Conservation (phyloP, 2,888 invertebrate species). For the Platycheirus albimanus region DNA sequence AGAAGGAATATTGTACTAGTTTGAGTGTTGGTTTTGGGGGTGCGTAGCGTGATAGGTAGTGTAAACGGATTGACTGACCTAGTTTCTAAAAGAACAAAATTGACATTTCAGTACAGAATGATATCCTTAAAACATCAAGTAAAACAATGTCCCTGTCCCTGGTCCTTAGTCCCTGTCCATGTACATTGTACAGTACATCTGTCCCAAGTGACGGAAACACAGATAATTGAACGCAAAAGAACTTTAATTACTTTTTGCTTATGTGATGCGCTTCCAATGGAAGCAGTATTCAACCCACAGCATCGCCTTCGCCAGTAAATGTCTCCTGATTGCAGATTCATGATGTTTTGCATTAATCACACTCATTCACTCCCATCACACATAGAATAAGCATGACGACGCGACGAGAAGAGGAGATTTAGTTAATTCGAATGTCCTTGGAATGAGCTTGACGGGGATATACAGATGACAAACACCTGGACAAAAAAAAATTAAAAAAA, state of each 20-base stretch:
- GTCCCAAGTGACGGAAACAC: constrained; percentile 49
- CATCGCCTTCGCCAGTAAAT: constrained; percentile 27
- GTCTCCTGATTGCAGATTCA: constrained; percentile 63
- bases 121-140: constrained; percentile 7
- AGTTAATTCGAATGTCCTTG: constrained; percentile 53
- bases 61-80: constrained; percentile 6
- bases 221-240: constrained; percentile 59
- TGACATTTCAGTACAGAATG: neutral
- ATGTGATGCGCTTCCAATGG: constrained; percentile 25
- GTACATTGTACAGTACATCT: neutral
- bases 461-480: constrained; percentile 20
- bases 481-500: too few relatives aligned
- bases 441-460: constrained; percentile 34
- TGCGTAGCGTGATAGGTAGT: constrained; percentile 9
- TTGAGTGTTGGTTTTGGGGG: neutral
- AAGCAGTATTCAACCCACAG: neutral
- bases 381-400: neutral
- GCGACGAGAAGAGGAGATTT: constrained; percentile 18
- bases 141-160: too few relatives aligned
- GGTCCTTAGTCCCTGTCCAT: neutral
- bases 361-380: constrained; percentile 5
- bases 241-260: constrained; percentile 59
- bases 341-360: constrained; percentile 63
- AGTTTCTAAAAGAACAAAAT: constrained; percentile 1
- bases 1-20: constrained; percentile 38